A percentile compares a stretch with the other conserved stretches of the same genome.
Evolutionary conservation across 2,113 vertebrate species (phyloP).

Genomic region (Pao palembangensis): DNA sequence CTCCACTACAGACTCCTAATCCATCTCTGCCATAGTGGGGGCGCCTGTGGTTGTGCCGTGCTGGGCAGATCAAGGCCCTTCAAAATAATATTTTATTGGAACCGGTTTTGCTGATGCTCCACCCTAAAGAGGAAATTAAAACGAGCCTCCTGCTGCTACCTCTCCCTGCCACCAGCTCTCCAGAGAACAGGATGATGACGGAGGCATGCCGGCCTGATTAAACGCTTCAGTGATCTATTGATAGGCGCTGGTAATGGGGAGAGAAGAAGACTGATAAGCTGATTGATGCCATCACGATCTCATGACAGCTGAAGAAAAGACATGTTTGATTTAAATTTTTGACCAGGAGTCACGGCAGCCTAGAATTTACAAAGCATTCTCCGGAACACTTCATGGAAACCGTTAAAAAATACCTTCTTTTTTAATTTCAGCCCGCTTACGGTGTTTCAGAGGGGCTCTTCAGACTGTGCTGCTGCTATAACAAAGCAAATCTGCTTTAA

Average conservation of each 20-base stretch:
- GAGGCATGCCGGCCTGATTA: constrained; percentile 56
- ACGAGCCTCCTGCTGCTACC: constrained; percentile 39
- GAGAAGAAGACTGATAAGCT: constrained; percentile 33
- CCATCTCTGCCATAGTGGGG: constrained; percentile 27
- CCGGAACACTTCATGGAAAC: constrained; percentile 34
- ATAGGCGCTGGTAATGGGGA: constrained; percentile 43
- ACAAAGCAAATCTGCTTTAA: constrained; percentile 49
- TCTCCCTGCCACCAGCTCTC: constrained; percentile 24
- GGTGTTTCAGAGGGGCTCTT: constrained; percentile 32
- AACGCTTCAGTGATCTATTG: constrained; percentile 66
- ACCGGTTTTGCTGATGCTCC: constrained; percentile 39
- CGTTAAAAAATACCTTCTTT: constrained; percentile 34
- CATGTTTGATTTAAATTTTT: background rate
- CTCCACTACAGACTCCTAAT: constrained; percentile 37
- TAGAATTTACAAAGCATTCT: constrained; percentile 31
- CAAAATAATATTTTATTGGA: constrained; percentile 45
- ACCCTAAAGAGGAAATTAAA: constrained; percentile 64
- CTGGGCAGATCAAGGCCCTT: constrained; percentile 35
- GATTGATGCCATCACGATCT: constrained; percentile 37
- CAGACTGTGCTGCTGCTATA: constrained; percentile 13
- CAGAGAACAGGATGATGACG: constrained; percentile 48
- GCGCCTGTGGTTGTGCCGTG: constrained; percentile 17
- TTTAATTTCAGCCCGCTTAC: constrained; percentile 41
- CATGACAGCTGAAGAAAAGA: constrained; percentile 14
- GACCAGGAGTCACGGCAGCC: constrained; percentile 22